Percentiles rank a stretch among this genome's conserved stretches.
phyloP scores from a whole-genome alignment of 2,113 vertebrate species.

The Cavia aperea region DNA sequence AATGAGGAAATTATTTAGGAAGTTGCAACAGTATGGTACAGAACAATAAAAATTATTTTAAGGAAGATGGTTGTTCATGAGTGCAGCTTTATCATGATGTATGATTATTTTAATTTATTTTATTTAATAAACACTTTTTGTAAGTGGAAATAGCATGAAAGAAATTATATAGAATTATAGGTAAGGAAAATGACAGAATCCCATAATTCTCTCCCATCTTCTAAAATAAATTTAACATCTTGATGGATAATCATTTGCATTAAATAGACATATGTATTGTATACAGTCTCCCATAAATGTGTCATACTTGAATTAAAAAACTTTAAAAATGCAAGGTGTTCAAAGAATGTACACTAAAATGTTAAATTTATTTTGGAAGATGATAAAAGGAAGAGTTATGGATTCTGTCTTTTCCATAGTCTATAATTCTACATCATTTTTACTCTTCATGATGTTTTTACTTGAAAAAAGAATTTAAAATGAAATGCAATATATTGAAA shows the following conservation, averaged over 20 bases:
- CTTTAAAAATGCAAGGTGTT: not conserved
- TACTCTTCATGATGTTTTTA: not conserved
- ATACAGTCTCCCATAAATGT: not conserved
- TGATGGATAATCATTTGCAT: not conserved
- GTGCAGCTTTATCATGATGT: not conserved
- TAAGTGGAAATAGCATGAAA: not conserved
- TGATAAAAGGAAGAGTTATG: not conserved
- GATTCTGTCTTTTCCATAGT: not conserved
- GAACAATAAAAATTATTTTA: not conserved
- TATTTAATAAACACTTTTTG: not conserved
- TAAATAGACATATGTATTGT: not conserved
- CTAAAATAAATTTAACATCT: slow-evolving; percentile 13
- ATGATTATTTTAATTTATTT: not conserved
- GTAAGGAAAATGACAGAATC: not conserved
- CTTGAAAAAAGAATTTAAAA: not conserved
- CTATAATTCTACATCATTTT: not conserved
- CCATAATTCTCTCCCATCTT: not conserved
- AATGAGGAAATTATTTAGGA: slow-evolving; percentile 3
- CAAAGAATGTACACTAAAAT: not conserved
- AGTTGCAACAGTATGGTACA: not conserved
- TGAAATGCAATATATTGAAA: not conserved
- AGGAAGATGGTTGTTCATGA: not conserved
- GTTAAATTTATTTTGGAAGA: slow-evolving; percentile 29
- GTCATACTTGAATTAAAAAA: not conserved
- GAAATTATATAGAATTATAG: not conserved